These are phyloP conservation scores for Acanthosoma haemorrhoidale DNA, from an alignment of 2,888 invertebrate genomes.

Conservation along the genomic window DNA sequence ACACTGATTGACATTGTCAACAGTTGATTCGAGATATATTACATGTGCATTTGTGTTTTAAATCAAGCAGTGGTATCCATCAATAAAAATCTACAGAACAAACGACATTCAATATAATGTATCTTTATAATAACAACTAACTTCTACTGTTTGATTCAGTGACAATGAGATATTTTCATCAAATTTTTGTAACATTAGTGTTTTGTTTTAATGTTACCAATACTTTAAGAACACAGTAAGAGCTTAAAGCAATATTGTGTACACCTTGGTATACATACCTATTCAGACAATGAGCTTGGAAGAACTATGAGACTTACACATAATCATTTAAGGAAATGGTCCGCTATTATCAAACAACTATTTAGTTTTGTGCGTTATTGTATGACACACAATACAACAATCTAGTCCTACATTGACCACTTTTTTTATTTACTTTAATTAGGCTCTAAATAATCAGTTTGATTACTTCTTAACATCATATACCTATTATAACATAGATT, in stretches of 20 bases:
- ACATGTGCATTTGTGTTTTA: background rate
- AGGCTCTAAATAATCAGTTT: constrained; percentile 4
- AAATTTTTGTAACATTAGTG: background rate
- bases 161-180: background rate
- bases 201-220: background rate
- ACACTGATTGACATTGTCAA: background rate
- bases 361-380: constrained; percentile 17
- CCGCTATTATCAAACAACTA: constrained; percentile 25
- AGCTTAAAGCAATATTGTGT: background rate
- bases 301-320: constrained; percentile 6
- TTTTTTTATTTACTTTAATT: background rate
- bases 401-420: background rate
- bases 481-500: background rate
- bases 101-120: background rate
- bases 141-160: background rate
- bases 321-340: constrained; percentile 19
- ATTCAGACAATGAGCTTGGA: constrained; percentile 17
- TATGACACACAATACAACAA: background rate
- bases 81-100: background rate
- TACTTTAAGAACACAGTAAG: constrained; percentile 1
- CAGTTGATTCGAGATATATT: background rate
- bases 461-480: background rate
- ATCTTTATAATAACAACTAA: background rate
- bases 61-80: background rate
- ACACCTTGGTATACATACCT: background rate